A percentile compares a stretch with the other conserved stretches of the same genome.
phyloP scores from a whole-genome alignment of 1,140 invertebrate genomes.

The Philopotamus ludificatus region DNA sequence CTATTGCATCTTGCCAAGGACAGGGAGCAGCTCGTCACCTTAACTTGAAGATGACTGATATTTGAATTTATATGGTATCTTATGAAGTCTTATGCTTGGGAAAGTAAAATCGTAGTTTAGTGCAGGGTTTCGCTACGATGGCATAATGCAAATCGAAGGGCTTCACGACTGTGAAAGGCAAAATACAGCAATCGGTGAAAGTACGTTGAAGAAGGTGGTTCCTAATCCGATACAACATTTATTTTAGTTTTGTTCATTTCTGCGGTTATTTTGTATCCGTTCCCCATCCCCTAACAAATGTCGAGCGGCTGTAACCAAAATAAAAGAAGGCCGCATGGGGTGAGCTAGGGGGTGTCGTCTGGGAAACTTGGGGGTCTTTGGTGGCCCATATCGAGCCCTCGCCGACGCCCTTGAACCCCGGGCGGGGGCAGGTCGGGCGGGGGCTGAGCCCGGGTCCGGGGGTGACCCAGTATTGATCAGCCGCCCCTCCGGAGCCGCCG shows the following conservation, averaged over 20 bases:
- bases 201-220: not conserved
- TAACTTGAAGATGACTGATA: no score
- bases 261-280: not conserved
- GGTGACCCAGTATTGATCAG: conserved; percentile 20
- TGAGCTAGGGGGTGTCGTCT: not conserved
- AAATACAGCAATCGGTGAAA: not conserved
- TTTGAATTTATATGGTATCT: no score
- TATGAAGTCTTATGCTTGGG: no score
- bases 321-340: not conserved
- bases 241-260: not conserved
- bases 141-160: no score
- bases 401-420: conserved; percentile 8
- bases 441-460: not conserved
- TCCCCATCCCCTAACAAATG: not conserved
- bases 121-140: no score
- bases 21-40: no score
- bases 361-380: not conserved
- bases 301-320: not conserved
- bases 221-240: no score
- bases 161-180: no score
- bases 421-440: not conserved
- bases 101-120: no score
- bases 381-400: conserved; percentile 11
- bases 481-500: not conserved
- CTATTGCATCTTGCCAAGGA: no score